These are phyloP conservation scores for Pipistrellus nathusii DNA, from an alignment of 2,797 vertebrate genomes.

Conservation along the genomic window DNA sequence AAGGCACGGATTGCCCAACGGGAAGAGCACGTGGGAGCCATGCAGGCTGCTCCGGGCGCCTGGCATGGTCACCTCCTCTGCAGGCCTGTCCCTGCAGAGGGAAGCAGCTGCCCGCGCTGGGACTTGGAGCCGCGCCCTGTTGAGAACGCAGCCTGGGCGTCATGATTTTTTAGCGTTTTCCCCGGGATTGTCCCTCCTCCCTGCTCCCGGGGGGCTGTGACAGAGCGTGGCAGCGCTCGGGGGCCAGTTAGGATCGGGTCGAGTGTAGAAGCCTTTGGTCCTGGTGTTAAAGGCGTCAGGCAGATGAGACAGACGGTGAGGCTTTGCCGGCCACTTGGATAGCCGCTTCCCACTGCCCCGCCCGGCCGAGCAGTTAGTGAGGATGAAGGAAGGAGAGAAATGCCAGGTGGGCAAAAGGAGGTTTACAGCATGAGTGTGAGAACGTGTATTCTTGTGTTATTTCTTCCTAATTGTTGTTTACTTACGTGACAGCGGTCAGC, in stretches of 20 bases:
- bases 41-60: background rate
- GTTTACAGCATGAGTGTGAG: background rate
- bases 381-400: background rate
- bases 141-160: background rate
- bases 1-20: background rate
- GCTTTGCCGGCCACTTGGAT: background rate
- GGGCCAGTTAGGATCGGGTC: background rate
- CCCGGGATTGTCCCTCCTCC: background rate
- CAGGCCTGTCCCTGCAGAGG: background rate
- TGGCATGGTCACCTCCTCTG: rapidly evolving
- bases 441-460: background rate
- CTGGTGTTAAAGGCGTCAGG: background rate
- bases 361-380: background rate
- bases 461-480: background rate
- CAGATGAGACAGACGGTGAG: too few relatives aligned
- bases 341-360: background rate
- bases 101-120: background rate
- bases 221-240: background rate
- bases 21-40: background rate
- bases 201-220: background rate
- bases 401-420: background rate
- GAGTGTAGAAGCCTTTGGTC: background rate
- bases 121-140: background rate
- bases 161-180: background rate
- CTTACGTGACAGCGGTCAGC: background rate